Conservation (phyloP, 2,797 vertebrate genomes). For the Jordanella pulchra region DNA sequence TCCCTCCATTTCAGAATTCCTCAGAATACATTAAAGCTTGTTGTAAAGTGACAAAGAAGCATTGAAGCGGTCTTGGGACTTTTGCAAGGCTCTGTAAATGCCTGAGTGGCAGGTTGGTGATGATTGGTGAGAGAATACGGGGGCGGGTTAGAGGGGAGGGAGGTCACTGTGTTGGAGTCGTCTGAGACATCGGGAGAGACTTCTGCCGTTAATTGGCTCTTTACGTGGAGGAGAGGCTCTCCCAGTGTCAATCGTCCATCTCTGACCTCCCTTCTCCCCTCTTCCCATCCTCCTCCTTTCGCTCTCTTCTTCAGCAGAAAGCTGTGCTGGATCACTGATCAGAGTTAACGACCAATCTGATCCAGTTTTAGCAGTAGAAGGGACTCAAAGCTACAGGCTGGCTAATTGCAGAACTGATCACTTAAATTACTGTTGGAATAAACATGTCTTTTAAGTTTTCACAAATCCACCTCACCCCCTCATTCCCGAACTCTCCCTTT, state of each 20-base stretch:
- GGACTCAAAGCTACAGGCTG: slow-evolving; percentile 10
- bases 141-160: slow-evolving; percentile 35
- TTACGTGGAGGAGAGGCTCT: slow-evolving; percentile 65
- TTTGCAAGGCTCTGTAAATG: slow-evolving; percentile 7
- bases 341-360: slow-evolving; percentile 66
- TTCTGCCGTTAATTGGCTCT: slow-evolving; percentile 70
- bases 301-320: slow-evolving; percentile 33
- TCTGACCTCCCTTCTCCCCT: slow-evolving; percentile 21
- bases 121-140: slow-evolving; percentile 34
- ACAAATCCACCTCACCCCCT: slow-evolving; percentile 10
- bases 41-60: not conserved
- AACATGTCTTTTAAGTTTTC: slow-evolving; percentile 46
- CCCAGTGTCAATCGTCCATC: slow-evolving; percentile 50
- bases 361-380: slow-evolving; percentile 7
- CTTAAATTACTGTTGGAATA: slow-evolving; percentile 26
- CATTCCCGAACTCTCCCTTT: slow-evolving; percentile 31
- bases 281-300: slow-evolving; percentile 14
- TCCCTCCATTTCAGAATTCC: not conserved
- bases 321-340: slow-evolving; percentile 68
- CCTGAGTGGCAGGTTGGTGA: slow-evolving; percentile 38
- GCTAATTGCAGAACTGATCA: slow-evolving; percentile 23
- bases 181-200: slow-evolving; percentile 54
- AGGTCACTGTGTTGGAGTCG: slow-evolving; percentile 33
- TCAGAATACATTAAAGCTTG: not conserved
- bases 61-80: not conserved